Conservation (phyloP, 2,888 invertebrate species). For the Harpagoxenus sublaevis region DNA sequence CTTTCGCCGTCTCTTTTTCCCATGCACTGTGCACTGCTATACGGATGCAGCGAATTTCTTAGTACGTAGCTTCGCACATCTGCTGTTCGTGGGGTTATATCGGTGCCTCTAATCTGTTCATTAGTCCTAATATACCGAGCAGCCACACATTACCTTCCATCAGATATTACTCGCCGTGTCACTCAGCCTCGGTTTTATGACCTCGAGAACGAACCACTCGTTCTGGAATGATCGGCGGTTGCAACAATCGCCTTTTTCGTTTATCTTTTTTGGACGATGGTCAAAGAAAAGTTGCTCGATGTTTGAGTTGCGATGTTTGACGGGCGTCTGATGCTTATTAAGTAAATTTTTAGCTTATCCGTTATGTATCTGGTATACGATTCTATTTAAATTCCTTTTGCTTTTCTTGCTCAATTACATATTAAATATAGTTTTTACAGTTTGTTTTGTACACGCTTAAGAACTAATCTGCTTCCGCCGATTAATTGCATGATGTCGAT, state of each 20-base stretch:
- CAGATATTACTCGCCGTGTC: constrained; percentile 71
- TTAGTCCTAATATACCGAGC: constrained; percentile 83
- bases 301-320: neutral
- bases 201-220: constrained; percentile 58
- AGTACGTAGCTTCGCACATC: constrained; percentile 35
- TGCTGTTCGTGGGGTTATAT: constrained; percentile 66
- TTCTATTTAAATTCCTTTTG: neutral
- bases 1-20: neutral
- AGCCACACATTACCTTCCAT: constrained; percentile 79
- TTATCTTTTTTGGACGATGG: neutral
- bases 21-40: neutral
- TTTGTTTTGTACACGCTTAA: neutral
- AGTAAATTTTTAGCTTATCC: constrained; percentile 1
- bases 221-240: neutral
- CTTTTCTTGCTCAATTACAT: constrained; percentile 5
- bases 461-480: constrained; percentile 2
- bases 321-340: neutral
- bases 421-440: neutral
- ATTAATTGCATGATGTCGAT: neutral
- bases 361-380: neutral
- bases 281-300: neutral
- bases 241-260: neutral
- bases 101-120: constrained; percentile 81
- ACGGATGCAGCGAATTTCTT: constrained; percentile 27
- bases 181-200: constrained; percentile 74